Percentiles rank a stretch among this genome's conserved stretches.
phyloP scores from a whole-genome alignment of 2,113 vertebrate genomes.

The Holacanthus passer region DNA sequence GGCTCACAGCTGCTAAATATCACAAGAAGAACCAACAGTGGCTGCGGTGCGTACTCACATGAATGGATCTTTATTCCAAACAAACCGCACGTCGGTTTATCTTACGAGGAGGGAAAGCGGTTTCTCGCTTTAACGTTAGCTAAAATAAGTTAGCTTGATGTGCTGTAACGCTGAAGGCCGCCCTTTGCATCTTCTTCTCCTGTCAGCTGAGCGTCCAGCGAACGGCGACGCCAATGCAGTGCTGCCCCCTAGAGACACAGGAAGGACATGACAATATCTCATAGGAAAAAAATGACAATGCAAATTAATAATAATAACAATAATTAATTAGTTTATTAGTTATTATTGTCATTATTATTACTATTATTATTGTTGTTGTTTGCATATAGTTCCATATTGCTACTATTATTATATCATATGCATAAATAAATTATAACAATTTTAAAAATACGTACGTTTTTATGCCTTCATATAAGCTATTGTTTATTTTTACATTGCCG shows the following conservation, averaged over 20 bases:
- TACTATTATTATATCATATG: too few relatives aligned
- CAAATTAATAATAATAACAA: too few relatives aligned
- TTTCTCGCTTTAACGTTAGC: slow-evolving; percentile 50
- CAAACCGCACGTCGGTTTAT: slow-evolving; percentile 29
- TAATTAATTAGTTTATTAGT: too few relatives aligned
- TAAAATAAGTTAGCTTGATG: slow-evolving; percentile 67
- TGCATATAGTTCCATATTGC: too few relatives aligned
- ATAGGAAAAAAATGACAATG: neutral
- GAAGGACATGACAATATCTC: neutral
- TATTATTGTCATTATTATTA: too few relatives aligned
- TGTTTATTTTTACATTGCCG: neutral
- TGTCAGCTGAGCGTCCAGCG: neutral
- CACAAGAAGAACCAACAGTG: neutral
- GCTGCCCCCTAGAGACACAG: slow-evolving; percentile 32
- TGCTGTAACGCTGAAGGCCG: slow-evolving; percentile 69
- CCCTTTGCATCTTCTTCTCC: slow-evolving; percentile 69
- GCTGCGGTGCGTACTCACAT: slow-evolving; percentile 67
- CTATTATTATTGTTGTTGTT: too few relatives aligned
- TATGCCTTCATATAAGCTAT: neutral
- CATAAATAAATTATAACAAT: too few relatives aligned
- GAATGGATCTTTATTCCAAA: slow-evolving; percentile 60
- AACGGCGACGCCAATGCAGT: neutral
- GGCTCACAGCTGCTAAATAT: neutral
- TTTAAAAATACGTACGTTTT: neutral
- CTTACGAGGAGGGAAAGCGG: slow-evolving; percentile 25